A percentile compares a stretch with the other conserved stretches of the same genome.
These are phyloP conservation scores for Nylanderia fulva DNA, from an alignment of 1,140 invertebrate genomes.

Conservation along the genomic window DNA sequence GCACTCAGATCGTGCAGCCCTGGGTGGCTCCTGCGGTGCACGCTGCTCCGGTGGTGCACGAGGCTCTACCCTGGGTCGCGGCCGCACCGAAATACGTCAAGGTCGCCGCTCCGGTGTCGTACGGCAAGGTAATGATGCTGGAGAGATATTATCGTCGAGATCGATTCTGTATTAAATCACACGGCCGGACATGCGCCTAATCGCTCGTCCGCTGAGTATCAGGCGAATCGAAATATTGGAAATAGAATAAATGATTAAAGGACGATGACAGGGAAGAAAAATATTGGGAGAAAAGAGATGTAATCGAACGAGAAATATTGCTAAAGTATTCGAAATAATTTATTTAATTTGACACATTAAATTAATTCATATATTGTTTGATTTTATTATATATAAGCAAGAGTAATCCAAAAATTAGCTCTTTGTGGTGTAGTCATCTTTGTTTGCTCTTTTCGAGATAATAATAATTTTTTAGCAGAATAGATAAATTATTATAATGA, in stretches of 20 bases:
- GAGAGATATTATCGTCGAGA: not conserved
- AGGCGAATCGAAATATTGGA: not conserved
- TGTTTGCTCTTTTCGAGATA: no score
- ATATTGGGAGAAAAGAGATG: not conserved
- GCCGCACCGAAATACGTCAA: constrained; percentile 40
- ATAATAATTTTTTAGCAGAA: no score
- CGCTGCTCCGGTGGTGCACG: constrained; percentile 43
- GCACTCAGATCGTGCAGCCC: constrained; percentile 42
- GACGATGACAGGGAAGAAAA: no score
- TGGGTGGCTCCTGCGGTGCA: constrained; percentile 49
- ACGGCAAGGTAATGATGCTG: constrained; percentile 33
- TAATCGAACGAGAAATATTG: not conserved
- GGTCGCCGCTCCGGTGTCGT: constrained; percentile 40
- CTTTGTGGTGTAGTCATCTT: no score
- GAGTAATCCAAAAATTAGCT: no score
- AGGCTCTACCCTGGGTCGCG: constrained; percentile 23
- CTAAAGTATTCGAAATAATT: not conserved
- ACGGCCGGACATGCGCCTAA: not conserved
- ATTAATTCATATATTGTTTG: not conserved
- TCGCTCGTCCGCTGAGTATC: not conserved
- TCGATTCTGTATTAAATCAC: not conserved
- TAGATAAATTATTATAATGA: no score
- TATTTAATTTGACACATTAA: not conserved
- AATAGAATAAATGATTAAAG: no score
- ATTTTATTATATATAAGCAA: no score